These are phyloP conservation scores for Callipepla californica DNA, from an alignment of 2,113 vertebrate genomes.

Conservation along the genomic window DNA sequence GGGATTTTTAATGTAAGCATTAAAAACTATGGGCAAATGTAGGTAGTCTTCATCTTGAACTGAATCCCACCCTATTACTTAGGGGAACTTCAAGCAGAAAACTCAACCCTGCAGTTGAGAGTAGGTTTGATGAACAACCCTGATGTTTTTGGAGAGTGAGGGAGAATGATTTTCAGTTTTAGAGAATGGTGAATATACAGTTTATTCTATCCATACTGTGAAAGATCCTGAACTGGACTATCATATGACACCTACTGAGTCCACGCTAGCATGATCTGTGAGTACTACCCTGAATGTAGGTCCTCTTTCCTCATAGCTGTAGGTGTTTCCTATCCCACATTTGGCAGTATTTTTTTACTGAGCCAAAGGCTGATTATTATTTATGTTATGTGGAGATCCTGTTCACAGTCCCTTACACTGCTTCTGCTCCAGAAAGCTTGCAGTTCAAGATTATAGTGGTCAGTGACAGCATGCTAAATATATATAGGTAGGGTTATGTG, in stretches of 20 bases:
- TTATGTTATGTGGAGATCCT: background rate
- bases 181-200: background rate
- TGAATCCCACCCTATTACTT: background rate
- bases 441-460: background rate
- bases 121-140: background rate
- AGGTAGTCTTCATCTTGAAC: background rate
- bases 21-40: background rate
- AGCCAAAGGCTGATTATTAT: background rate
- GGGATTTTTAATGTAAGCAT: background rate
- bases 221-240: background rate
- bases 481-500: background rate
- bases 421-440: background rate
- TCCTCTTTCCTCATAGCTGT: background rate
- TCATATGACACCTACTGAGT: background rate
- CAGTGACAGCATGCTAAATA: background rate
- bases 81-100: background rate
- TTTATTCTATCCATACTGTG: background rate
- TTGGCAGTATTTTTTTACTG: background rate
- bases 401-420: background rate
- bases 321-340: background rate
- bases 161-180: background rate
- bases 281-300: background rate
- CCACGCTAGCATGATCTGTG: background rate
- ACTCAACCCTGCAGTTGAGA: background rate
- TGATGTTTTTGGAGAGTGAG: background rate